Base-by-base conservation (phyloP, 2,888 invertebrate genomes). In the Hartigia nigra region DNA sequence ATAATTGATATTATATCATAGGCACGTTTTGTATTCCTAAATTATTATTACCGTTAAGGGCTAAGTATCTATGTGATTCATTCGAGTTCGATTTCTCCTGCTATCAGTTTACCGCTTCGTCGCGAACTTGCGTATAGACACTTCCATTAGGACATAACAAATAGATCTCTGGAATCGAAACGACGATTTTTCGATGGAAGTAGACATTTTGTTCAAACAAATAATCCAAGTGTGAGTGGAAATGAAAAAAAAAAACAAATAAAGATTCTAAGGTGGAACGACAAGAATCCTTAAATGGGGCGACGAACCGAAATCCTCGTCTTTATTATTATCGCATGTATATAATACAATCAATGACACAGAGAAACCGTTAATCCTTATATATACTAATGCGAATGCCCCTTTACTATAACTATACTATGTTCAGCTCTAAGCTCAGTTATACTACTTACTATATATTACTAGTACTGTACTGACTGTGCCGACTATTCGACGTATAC, bases 21-120 rank as follows among this genome's bases (percentile, higher is more conserved):
- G 55, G 76, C 79, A 76, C 76, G 77, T 79, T 79, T 75, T 75
- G 75, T 75, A 75, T 37, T 75, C 75, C 75, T 75, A 75, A 75
- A 75, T 75, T 75, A 75, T 75, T 75, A 75, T 75, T 75, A 75
- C 36, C 75, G 9, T 34, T 31, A 36, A 72, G 34, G 72, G 72
- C 31, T 31, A 72, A 31, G 72, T 72, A 31, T 32, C 31, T 55
- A 23, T 55, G 55, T 55, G 55, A 55, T 55, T 55, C 55, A 23
- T 55, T 55, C 23, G 55, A 9, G 55, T 23, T 55, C 23, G 55
- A 55, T 55, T 55, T 55, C 23, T 55, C 9, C 23, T 55, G 55
- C 55, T 55, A 9, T 23, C 55, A 23, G 55, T 55, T 55, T 55
- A 23, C 23, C 23, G 55, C 23, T 55, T 55, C 23, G 55, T 55